phyloP scores from a whole-genome alignment of 2,888 invertebrate genomes.

The Scrobipalpa atriplicella region DNA sequence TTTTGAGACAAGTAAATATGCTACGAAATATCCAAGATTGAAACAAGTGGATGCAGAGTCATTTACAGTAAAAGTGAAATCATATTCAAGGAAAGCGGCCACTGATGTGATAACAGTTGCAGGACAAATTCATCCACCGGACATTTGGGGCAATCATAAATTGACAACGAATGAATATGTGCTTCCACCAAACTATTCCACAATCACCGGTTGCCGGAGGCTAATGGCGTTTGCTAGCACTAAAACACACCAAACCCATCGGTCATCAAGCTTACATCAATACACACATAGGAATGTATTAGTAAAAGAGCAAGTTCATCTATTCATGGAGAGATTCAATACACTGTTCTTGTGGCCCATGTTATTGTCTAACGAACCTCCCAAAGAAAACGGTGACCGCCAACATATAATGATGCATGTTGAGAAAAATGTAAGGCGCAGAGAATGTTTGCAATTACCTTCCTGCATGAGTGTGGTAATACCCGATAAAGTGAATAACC shows the following conservation, averaged over 20 bases:
- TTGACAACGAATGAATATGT: constrained; percentile 48
- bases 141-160: constrained; percentile 58
- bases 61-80: constrained; percentile 50
- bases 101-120: constrained; percentile 31
- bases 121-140: constrained; percentile 40
- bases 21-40: constrained; percentile 47
- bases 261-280: not conserved
- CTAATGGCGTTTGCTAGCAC: constrained; percentile 41
- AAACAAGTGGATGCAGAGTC: constrained; percentile 37
- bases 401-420: not conserved
- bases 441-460: not conserved
- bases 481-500: not conserved
- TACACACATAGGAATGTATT: constrained; percentile 17
- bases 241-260: not conserved
- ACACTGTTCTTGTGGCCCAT: constrained; percentile 30
- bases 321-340: constrained; percentile 27
- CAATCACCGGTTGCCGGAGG: constrained; percentile 62
- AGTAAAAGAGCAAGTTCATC: constrained; percentile 21
- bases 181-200: constrained; percentile 63
- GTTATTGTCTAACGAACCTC: constrained; percentile 27
- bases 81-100: constrained; percentile 57
- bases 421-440: not conserved
- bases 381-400: not conserved
- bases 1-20: constrained; percentile 47
- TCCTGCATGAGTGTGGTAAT: not conserved